phyloP scores from a whole-genome alignment of 2,888 invertebrate genomes.

The Leptura quadrifasciata region DNA sequence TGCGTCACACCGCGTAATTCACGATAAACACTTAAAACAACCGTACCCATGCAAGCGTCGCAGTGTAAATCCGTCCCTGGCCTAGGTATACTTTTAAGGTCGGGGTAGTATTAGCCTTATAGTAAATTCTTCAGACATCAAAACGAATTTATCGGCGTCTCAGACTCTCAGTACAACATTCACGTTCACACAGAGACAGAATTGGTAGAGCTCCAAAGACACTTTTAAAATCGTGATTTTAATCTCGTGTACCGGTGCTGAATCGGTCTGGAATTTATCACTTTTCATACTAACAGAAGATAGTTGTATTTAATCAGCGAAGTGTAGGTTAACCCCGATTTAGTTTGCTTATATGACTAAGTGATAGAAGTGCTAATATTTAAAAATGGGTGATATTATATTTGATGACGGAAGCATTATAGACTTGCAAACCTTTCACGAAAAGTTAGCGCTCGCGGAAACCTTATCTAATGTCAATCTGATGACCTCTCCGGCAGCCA shows the following conservation, averaged over 20 bases:
- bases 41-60: not conserved
- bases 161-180: constrained; percentile 29
- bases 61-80: constrained; percentile 38
- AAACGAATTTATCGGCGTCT: constrained; percentile 43
- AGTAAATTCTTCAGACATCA: constrained; percentile 43
- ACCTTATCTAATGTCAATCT: constrained; percentile 77
- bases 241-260: not conserved
- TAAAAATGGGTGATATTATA: constrained; percentile 30
- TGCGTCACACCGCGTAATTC: not conserved
- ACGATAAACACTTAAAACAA: not conserved
- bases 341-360: not conserved
- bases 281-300: not conserved
- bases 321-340: not conserved
- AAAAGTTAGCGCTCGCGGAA: constrained; percentile 77
- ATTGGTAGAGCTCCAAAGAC: constrained; percentile 24
- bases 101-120: constrained; percentile 40
- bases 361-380: not conserved
- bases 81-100: constrained; percentile 40
- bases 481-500: constrained; percentile 77
- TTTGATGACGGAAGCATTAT: constrained; percentile 45
- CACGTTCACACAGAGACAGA: not conserved
- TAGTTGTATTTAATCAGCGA: not conserved
- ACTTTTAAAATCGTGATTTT: constrained; percentile 7
- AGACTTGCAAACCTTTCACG: constrained; percentile 61
- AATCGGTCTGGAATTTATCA: not conserved